Base-by-base conservation (phyloP, 2,797 vertebrate genomes). In the Tenualosa ilisha region DNA sequence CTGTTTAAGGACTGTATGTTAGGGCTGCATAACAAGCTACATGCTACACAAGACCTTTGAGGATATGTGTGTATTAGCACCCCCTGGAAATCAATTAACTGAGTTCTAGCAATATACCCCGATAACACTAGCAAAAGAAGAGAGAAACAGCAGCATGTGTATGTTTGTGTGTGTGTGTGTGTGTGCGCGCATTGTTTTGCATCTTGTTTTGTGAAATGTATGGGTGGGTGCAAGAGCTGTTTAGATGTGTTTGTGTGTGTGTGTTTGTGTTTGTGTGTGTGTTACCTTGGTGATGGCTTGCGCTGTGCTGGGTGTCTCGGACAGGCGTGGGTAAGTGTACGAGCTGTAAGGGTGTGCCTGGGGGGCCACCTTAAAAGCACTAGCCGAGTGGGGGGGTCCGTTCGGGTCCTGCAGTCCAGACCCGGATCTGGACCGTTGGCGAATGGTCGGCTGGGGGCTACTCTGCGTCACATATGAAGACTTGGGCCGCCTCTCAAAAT, bases 311-410 rank as follows among this genome's bases (percentile, higher is more conserved):
- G 95, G 91, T 88, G 94, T 96, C 95, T 99, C 98, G 0, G 97
- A 99, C 90, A 99, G 93, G 87, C 98, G 97, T 20, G 98, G 98
- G 91, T 99, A 99, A 85, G 98, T 99, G 93, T 99, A 99, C 85
- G 98, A 99, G 94, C 96, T 98, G 95, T 99, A 99, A 0, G 97
- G 93, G 85, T 98, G 96, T 84, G 97, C 97, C 88, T 98, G 98
- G 81, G 97, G 94, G 79, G 96, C 96, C 86, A 96, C 95, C 95
- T 96, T 98, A 92, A 99, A 98, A 83, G 95, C 95, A 86, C 96
- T 96, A 0, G 93, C 90, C 81, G 96, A 96, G 0, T 97, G 98
- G 53, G 97, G 97, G 53, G 97, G 97, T 89, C 97, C 89, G 89
- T 95, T 95, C 0, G 97, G 98, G 92, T 99, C 98, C 95, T 99